Base-by-base conservation (phyloP, 1,140 invertebrate genomes). In the Delia radicum region DNA sequence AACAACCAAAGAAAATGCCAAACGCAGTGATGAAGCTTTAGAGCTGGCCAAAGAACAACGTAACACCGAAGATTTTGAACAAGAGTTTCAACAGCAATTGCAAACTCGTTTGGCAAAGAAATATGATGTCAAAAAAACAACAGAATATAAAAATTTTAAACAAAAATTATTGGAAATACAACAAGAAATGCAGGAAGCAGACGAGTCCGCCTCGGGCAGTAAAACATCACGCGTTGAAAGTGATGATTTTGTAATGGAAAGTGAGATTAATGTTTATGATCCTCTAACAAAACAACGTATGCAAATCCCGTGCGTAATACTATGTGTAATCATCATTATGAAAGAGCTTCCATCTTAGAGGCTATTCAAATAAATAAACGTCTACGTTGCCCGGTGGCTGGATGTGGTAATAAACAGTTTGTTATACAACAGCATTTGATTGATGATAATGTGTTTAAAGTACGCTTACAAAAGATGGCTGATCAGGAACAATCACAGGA, bases 211-310 rank as follows among this genome's bases (percentile, higher is more conserved):
- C 2, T 13, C 18, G 1, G 63, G 21, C 10, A 71, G 42, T 28
- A 33, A 33, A 12, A 10, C 29, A 8, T 24, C 29, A 28, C 63
- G 27, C 6, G 27, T 75, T 2, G 63, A 75, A 37, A 28, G 29
- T 27, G 75, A 73, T 46, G 75, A 73, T 7, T 62, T 72, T 37
- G 65, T 61, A 18, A 76, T 76, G 75, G 75, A 76, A 62, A 73
- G 28, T 15, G 31, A 76, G 24, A 63, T 76, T 0, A 62, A 72
- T n/a, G 62, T 73, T 10, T 24, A 27, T 48, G 75, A 76, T 69
- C 75, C 75, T 18, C 28, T 76, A 48, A 76, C 75, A 0, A 76
- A 76, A 73, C 21, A 46, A 8, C 55, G 71, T 13, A 76, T 76
- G 75, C 10, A 21, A 24, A 76, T 76, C 75, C 75, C 0, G 72